A percentile compares a stretch with the other conserved stretches of the same genome.
Evolutionary conservation across 2,113 vertebrate genomes (phyloP).

Genomic region (Falco punctatus): DNA sequence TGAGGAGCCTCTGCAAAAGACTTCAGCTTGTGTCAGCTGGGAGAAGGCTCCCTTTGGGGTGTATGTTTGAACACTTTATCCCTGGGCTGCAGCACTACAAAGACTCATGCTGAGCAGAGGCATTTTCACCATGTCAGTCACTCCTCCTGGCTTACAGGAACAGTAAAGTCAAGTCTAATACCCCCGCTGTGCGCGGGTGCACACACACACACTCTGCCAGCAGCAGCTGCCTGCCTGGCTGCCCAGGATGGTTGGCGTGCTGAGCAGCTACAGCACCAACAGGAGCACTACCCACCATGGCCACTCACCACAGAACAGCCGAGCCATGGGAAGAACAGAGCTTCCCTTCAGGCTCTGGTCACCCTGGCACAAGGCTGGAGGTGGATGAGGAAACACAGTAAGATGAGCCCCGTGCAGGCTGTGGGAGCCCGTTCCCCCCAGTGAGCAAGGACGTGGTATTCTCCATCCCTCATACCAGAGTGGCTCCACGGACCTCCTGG

Average conservation of each 20-base stretch:
- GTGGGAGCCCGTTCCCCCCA: neutral
- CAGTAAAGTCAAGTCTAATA: neutral
- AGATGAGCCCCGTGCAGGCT: neutral
- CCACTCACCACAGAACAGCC: fast-evolving
- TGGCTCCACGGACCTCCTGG: conserved; percentile 26
- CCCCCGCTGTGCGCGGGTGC: neutral
- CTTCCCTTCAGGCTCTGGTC: neutral
- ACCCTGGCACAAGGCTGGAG: neutral
- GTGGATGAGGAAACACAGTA: neutral
- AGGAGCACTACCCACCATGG: neutral
- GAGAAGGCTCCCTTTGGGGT: neutral
- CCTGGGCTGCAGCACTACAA: neutral
- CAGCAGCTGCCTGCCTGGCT: neutral
- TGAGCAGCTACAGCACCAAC: neutral
- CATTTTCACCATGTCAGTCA: neutral
- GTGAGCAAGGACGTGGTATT: neutral
- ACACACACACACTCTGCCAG: neutral
- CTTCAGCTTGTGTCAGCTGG: neutral
- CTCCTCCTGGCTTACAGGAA: neutral
- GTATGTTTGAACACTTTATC: neutral
- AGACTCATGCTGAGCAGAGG: neutral
- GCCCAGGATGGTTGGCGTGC: fast-evolving
- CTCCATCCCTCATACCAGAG: conserved; percentile 17
- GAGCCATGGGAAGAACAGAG: neutral
- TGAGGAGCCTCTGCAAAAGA: neutral